These are phyloP conservation scores for Acanthosepion lycidas DNA, from an alignment of 2,888 invertebrate species.

Conservation along the genomic window DNA sequence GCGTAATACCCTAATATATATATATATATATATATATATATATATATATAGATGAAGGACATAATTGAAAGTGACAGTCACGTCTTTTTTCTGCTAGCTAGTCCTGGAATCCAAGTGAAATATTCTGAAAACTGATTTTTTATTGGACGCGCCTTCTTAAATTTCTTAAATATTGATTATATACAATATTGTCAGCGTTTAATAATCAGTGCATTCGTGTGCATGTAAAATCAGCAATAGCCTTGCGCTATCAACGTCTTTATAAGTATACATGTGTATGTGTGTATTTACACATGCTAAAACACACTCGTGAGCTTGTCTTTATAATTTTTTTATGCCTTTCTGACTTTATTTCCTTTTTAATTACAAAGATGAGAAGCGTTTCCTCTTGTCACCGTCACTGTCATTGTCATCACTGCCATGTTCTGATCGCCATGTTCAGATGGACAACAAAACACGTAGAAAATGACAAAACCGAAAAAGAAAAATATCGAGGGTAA, in stretches of 20 bases:
- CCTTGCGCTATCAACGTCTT: neutral
- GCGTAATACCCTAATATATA: too few species aligned
- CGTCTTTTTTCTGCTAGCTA: too few species aligned
- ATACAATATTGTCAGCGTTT: neutral
- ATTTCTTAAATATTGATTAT: too few species aligned
- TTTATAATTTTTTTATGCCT: neutral
- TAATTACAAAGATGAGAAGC: neutral
- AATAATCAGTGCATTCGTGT: neutral
- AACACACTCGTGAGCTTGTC: neutral
- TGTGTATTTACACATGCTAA: too few species aligned
- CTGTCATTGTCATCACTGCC: neutral
- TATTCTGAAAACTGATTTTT: too few species aligned
- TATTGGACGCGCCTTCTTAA: too few species aligned
- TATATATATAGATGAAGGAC: too few species aligned
- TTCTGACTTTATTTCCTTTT: neutral
- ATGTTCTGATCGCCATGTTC: neutral
- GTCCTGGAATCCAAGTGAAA: too few species aligned
- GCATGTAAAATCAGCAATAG: neutral
- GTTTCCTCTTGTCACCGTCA: conserved; percentile 23
- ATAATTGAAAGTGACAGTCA: too few species aligned
- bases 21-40: too few species aligned
- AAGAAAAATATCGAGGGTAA: neutral
- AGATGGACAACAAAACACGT: neutral
- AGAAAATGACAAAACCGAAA: neutral
- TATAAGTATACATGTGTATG: neutral